phyloP scores from a whole-genome alignment of 2,888 invertebrate genomes.

The Acanthacorydalis orientalis region DNA sequence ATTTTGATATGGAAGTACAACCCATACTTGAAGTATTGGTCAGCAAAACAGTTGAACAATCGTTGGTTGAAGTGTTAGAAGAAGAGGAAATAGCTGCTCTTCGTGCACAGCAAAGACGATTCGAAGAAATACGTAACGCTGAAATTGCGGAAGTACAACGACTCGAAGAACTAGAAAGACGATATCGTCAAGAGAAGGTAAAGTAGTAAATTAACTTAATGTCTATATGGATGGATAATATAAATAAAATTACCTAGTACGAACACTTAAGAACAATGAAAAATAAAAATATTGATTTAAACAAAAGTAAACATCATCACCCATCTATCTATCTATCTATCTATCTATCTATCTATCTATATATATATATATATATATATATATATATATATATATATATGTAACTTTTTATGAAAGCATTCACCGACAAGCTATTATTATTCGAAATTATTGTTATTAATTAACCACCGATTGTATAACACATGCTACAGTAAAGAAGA shows the following conservation, averaged over 20 bases:
- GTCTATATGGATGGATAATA: neutral
- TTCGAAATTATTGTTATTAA: too few species aligned
- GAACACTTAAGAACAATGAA: neutral
- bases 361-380: too few species aligned
- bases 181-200: slow-evolving; percentile 49
- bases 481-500: too few species aligned
- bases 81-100: slow-evolving; percentile 80
- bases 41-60: slow-evolving; percentile 78
- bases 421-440: too few species aligned
- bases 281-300: neutral
- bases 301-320: too few species aligned
- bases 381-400: too few species aligned
- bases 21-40: slow-evolving; percentile 80
- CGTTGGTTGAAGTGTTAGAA: slow-evolving; percentile 76
- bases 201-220: slow-evolving; percentile 2
- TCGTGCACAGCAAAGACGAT: slow-evolving; percentile 60
- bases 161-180: slow-evolving; percentile 60
- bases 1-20: slow-evolving; percentile 82
- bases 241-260: neutral
- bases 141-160: slow-evolving; percentile 70
- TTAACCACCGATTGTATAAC: too few species aligned
- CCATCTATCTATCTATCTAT: too few species aligned
- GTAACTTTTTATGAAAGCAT: too few species aligned
- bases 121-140: slow-evolving; percentile 53
- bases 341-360: too few species aligned